Conservation (phyloP, 1,140 invertebrate species). For the Trinorchestia longiramus region DNA sequence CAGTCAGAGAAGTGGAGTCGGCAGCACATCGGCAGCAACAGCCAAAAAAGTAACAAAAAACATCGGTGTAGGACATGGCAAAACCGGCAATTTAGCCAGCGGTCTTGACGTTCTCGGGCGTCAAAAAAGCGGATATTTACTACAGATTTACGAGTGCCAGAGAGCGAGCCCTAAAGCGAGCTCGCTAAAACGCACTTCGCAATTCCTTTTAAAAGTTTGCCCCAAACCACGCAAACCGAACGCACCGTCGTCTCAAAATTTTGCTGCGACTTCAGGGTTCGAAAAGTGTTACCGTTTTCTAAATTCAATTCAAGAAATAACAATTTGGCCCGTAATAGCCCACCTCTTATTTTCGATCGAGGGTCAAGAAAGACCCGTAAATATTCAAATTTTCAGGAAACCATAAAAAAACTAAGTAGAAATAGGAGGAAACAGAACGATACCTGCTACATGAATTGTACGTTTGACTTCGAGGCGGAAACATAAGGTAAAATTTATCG, state of each 20-base stretch:
- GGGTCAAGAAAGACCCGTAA: not conserved
- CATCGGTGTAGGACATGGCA: constrained; percentile 6
- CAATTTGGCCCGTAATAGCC: not conserved
- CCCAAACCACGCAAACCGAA: not conserved
- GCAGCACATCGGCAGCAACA: constrained; percentile 7
- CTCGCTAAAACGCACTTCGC: constrained; percentile 19
- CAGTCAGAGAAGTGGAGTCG: not conserved
- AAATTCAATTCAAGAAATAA: not conserved
- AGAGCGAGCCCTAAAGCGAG: constrained; percentile 8
- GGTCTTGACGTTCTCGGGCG: constrained; percentile 41
- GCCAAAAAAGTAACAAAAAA: not conserved
- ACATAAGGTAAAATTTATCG: not conserved
- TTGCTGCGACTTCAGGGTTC: not conserved
- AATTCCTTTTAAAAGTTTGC: not conserved
- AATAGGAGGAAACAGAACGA: not conserved
- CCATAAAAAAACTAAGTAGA: not conserved
- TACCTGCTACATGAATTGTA: not conserved
- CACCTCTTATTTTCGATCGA: not conserved
- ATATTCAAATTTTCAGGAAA: not conserved
- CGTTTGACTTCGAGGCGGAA: not conserved
- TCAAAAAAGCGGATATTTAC: constrained; percentile 53
- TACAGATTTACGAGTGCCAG: constrained; percentile 29
- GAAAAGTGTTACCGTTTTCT: not conserved
- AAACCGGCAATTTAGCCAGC: not conserved
- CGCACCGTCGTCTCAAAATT: not conserved